These are phyloP conservation scores for Epinephelus awoara DNA, from an alignment of 2,797 vertebrate genomes.

Conservation along the genomic window DNA sequence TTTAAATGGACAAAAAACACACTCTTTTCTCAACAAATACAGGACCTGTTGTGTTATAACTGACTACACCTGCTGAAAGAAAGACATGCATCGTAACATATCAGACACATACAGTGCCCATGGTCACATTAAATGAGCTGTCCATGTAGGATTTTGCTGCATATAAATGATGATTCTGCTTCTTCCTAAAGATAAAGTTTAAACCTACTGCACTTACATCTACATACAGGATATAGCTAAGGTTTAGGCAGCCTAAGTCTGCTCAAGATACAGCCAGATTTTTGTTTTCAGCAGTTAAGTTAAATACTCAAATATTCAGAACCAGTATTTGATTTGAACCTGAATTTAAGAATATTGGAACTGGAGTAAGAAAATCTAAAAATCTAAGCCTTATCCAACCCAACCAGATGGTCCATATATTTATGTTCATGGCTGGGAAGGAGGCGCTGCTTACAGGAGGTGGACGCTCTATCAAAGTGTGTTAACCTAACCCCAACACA, in stretches of 20 bases:
- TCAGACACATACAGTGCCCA: neutral
- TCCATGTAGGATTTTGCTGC: neutral
- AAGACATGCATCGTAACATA: neutral
- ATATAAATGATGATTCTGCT: neutral
- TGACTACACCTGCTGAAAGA: neutral
- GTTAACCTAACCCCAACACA: slow-evolving; percentile 45
- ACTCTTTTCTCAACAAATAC: neutral
- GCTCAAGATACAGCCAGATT: neutral
- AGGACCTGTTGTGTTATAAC: neutral
- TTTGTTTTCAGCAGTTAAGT: neutral
- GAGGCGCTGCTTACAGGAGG: slow-evolving; percentile 26
- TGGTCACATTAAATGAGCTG: neutral
- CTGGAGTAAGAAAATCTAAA: neutral
- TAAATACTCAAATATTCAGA: neutral
- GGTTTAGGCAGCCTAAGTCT: neutral
- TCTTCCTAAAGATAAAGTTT: neutral
- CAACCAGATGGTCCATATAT: slow-evolving; percentile 26
- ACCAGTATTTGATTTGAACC: neutral
- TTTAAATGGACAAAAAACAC: neutral
- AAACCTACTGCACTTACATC: too few relatives aligned
- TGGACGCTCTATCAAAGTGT: slow-evolving; percentile 36
- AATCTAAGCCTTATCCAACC: slow-evolving; percentile 1
- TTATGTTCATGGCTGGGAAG: neutral
- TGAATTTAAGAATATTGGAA: neutral
- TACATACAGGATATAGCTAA: neutral